These are phyloP conservation scores for Alloplasta piceator DNA, from an alignment of 2,888 invertebrate species.

Conservation along the genomic window DNA sequence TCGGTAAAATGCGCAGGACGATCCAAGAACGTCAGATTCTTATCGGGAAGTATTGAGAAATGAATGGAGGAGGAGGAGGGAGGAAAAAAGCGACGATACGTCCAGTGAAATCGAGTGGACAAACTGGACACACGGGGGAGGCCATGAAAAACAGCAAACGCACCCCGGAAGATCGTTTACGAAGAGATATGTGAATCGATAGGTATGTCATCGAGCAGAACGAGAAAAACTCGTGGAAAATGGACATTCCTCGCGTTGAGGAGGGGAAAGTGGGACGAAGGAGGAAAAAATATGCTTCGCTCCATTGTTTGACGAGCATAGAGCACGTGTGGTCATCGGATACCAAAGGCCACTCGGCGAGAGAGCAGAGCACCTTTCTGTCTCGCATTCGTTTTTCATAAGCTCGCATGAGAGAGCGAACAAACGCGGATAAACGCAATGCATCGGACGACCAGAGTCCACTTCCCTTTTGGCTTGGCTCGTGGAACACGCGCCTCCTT, in stretches of 20 bases:
- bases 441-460: slow-evolving; percentile 41
- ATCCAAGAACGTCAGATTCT: slow-evolving; percentile 37
- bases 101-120: not conserved
- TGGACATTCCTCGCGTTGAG: slow-evolving; percentile 7
- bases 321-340: slow-evolving; percentile 67
- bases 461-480: slow-evolving; percentile 54
- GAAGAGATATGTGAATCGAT: slow-evolving; percentile 39
- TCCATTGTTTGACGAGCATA: slow-evolving; percentile 61
- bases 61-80: not conserved
- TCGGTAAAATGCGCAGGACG: slow-evolving; percentile 22
- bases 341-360: slow-evolving; percentile 61
- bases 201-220: slow-evolving; percentile 36
- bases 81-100: slow-evolving; percentile 19
- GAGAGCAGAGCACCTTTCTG: slow-evolving; percentile 53
- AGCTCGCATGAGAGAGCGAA: slow-evolving; percentile 1
- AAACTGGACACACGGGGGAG: not conserved
- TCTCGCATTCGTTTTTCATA: not conserved
- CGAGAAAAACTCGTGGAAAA: not conserved
- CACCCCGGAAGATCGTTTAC: slow-evolving; percentile 20
- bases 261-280: slow-evolving; percentile 2
- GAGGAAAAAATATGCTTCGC: slow-evolving; percentile 41
- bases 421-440: slow-evolving; percentile 8
- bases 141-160: slow-evolving; percentile 18
- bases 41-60: slow-evolving; percentile 37
- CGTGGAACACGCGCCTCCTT: slow-evolving; percentile 43